Percentiles rank a stretch among this genome's conserved stretches.
These are phyloP conservation scores for Eupeodes luniger DNA, from an alignment of 2,888 invertebrate genomes.

Conservation along the genomic window DNA sequence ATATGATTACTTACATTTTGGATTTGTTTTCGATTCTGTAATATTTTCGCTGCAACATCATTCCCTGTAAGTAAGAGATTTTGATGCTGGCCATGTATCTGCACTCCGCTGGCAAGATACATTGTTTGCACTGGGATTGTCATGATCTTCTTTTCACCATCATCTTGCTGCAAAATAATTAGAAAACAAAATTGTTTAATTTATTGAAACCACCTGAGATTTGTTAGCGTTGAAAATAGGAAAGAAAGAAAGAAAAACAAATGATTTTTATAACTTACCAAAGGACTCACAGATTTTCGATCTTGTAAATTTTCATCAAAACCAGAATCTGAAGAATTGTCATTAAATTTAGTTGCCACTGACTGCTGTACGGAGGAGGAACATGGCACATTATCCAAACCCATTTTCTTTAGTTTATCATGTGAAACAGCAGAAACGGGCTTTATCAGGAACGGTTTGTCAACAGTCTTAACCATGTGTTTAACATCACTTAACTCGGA, in stretches of 20 bases:
- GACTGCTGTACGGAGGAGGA: conserved; percentile 78
- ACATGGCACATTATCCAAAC: conserved; percentile 73
- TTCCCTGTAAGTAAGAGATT: conserved; percentile 81
- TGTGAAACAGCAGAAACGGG: conserved; percentile 49
- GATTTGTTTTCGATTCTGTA: conserved; percentile 80
- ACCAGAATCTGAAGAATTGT: conserved; percentile 90
- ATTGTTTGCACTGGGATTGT: conserved; percentile 79
- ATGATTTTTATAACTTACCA: conserved; percentile 78
- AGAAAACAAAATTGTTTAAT: conserved; percentile 13
- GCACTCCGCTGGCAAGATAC: conserved; percentile 81
- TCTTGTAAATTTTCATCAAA: conserved; percentile 87
- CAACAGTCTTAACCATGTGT: conserved; percentile 77
- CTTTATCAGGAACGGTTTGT: conserved; percentile 76
- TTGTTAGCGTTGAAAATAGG: too few relatives aligned
- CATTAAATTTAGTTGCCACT: conserved; percentile 85
- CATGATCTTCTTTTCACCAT: conserved; percentile 80
- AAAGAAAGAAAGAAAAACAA: not conserved
- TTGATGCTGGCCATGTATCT: conserved; percentile 80
- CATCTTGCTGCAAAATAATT: conserved; percentile 79
- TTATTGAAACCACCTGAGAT: not conserved
- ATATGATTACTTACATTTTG: conserved; percentile 57
- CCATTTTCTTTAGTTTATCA: conserved; percentile 54
- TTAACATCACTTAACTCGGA: conserved; percentile 78
- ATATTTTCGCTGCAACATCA: conserved; percentile 80
- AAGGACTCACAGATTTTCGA: conserved; percentile 82